Evolutionary conservation across 2,113 vertebrate genomes (phyloP), one percentile per base, ranked within the genome.

Genomic region (Pterocles gutturalis): DNA sequence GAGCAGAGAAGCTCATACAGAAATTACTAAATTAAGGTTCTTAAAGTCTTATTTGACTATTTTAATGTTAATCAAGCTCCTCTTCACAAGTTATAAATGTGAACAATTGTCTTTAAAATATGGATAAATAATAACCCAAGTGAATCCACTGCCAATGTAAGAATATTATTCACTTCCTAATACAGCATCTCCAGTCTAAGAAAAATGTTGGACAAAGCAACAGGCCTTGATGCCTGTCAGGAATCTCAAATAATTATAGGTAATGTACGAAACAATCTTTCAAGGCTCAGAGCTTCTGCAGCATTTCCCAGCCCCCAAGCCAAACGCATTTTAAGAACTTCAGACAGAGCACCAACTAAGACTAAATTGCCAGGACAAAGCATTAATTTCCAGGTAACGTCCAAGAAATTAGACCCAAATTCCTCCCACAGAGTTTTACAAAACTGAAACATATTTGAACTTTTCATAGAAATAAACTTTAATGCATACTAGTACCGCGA

Each of bases 21-120:
- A 53, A 89, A 89, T 86, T 51, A 92, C 83, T 95, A 86, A 97
- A 93, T 96, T 91, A 49, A 53, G 60, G 49, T 90, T 89, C 38
- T 51, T 85, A 51, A 95, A 89, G 89, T 51, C 60, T 81, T 88
- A 82, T 75, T 92, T 87, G 72, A 38, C 48, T 78, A 38, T 86
- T 92, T 83, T 89, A 83, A 75, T 69, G 41, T 89, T 85, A 84
- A 76, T 83, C 71, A 90, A 87, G 71, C 55, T 93, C 18, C 24
- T 91, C 45, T 77, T 93, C 60, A 87, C 4, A 45, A 86, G 60
- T 86, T 70, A 54, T 14, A 86, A n/a, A 75, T 43, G 17, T 43
- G 69, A 95, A 51, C 25, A 86, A 45, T 29, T 70, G 49, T 28
- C 58, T 77, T 67, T 58, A 77, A 89, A 83, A 77, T 67, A 86